A percentile compares a stretch with the other conserved stretches of the same genome.
phyloP scores from a whole-genome alignment of 2,888 invertebrate genomes.

The Amblyjoppa proteus region DNA sequence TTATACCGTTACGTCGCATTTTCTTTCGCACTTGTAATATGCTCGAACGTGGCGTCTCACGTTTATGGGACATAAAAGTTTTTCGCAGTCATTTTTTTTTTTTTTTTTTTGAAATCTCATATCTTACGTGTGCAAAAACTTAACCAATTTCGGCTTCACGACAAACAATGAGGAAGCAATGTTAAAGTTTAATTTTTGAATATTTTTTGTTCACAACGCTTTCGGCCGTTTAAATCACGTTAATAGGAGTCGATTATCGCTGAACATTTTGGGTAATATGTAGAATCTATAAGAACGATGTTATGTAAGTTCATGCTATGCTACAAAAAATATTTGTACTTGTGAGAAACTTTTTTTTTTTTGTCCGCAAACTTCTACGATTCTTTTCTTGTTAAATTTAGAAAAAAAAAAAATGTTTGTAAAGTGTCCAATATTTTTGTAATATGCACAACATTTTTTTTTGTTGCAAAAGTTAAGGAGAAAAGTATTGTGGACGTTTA shows the following conservation, averaged over 20 bases:
- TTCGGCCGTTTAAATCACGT: not conserved
- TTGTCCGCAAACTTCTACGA: no score
- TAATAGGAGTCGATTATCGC: not conserved
- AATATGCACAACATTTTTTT: no score
- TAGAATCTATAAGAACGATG: constrained; percentile 2
- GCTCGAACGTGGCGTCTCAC: not conserved
- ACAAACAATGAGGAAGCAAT: no score
- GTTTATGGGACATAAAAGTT: not conserved
- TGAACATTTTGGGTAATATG: not conserved
- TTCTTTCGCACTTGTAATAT: not conserved
- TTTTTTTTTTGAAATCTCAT: not conserved
- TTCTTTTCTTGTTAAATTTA: no score
- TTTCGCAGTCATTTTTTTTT: not conserved
- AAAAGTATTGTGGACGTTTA: no score
- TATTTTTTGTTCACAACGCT: not conserved
- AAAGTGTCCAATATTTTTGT: no score
- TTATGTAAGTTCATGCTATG: not conserved
- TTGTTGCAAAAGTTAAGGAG: no score
- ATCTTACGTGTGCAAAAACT: not conserved
- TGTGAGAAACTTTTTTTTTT: no score
- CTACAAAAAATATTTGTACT: no score
- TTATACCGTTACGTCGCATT: constrained; percentile 24
- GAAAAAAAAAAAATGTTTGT: no score
- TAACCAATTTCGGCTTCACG: no score
- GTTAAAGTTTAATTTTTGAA: not conserved